phyloP scores from a whole-genome alignment of 64 coral and sea anemone genomes.

The Stichodactyla helianthus region DNA sequence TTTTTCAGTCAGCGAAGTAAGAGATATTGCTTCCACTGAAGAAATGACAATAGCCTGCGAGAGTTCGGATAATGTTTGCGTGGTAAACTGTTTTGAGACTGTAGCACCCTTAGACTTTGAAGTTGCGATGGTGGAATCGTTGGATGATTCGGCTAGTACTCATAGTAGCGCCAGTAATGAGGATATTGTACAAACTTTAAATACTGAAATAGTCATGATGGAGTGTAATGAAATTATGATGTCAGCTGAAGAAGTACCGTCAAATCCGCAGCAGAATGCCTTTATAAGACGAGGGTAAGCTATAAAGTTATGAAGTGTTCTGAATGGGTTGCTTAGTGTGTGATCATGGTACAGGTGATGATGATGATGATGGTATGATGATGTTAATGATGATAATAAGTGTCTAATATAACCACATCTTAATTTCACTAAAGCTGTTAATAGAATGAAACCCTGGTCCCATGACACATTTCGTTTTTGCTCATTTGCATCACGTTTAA shows the following conservation, averaged over 20 bases:
- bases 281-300: constrained; percentile 52
- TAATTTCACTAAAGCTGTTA: too few relatives aligned
- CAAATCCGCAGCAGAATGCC: constrained; percentile 36
- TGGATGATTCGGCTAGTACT: constrained; percentile 38
- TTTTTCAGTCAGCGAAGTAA: constrained; percentile 17
- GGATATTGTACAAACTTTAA: constrained; percentile 25
- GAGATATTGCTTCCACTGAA: background rate
- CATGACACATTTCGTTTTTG: too few relatives aligned
- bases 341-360: too few relatives aligned
- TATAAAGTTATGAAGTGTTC: background rate
- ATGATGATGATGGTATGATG: too few relatives aligned
- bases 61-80: constrained; percentile 21
- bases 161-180: constrained; percentile 32
- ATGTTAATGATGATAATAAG: too few relatives aligned
- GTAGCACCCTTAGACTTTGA: constrained; percentile 24
- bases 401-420: too few relatives aligned
- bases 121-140: constrained; percentile 38
- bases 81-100: constrained; percentile 36
- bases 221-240: constrained; percentile 23
- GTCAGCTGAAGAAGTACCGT: constrained; percentile 29
- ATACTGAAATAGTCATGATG: constrained; percentile 46
- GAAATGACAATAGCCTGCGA: constrained; percentile 24
- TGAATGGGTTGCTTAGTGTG: too few relatives aligned
- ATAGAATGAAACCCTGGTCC: too few relatives aligned
- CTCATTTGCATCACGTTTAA: too few relatives aligned